Evolutionary conservation across 2,888 invertebrate species (phyloP).

Genomic region (Papilio elwesi): DNA sequence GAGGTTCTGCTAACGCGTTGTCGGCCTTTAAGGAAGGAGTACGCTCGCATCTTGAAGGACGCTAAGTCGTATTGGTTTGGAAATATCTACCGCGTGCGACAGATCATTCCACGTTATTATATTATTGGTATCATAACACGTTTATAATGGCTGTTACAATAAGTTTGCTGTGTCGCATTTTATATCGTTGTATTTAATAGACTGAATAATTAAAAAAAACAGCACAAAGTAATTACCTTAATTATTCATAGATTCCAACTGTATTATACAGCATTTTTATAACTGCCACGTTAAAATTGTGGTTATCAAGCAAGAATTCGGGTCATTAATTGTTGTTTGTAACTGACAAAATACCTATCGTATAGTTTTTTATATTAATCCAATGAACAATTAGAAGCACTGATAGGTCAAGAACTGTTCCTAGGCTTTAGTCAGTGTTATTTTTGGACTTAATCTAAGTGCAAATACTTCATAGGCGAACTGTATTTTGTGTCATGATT

Average conservation of each 20-base stretch:
- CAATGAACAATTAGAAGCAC: no score
- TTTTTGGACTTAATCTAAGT: no score
- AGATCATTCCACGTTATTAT: no score
- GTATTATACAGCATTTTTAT: conserved; percentile 7
- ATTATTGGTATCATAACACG: conserved; percentile 35
- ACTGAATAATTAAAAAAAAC: conserved; percentile 31
- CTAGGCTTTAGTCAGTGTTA: no score
- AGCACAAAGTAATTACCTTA: not conserved
- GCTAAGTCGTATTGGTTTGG: no score
- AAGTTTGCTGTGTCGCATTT: conserved; percentile 15
- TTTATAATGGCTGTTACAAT: conserved; percentile 34
- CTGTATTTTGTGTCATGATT: no score
- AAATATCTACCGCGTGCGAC: no score
- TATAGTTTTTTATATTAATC: not conserved
- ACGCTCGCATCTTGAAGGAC: no score
- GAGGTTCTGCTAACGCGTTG: no score
- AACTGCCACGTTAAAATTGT: conserved; percentile 7
- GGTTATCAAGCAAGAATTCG: not conserved
- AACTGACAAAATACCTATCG: not conserved
- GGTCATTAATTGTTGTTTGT: conserved; percentile 1
- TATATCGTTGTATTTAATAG: conserved; percentile 29
- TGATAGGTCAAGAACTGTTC: no score
- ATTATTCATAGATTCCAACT: conserved; percentile 30
- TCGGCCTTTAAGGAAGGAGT: no score
- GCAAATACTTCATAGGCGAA: no score